phyloP scores from a whole-genome alignment of 2,888 invertebrate species.

The Leptodirus hochenwartii region DNA sequence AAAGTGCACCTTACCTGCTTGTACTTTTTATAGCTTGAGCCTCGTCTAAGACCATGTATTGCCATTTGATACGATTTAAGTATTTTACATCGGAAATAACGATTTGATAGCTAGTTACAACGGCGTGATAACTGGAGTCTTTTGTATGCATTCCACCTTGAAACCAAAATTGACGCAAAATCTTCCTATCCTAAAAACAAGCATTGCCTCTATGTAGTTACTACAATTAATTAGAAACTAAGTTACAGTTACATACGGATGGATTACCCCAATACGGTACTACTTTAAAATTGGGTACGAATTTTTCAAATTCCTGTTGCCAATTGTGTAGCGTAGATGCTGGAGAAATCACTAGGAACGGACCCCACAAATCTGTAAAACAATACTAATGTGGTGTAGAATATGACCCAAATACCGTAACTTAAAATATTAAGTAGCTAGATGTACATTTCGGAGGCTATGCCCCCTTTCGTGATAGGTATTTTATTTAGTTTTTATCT shows the following conservation, averaged over 20 bases:
- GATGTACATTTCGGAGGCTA: no score
- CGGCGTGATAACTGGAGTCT: conserved; percentile 89
- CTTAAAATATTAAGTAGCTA: no score
- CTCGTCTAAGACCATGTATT: conserved; percentile 91
- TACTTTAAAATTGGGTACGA: conserved; percentile 85
- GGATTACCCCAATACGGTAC: conserved; percentile 65
- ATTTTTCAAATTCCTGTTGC: conserved; percentile 91
- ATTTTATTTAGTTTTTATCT: no score
- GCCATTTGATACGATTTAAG: conserved; percentile 91
- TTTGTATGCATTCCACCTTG: conserved; percentile 78
- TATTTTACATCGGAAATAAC: conserved; percentile 92
- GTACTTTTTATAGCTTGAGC: conserved; percentile 88
- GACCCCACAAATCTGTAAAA: conserved; percentile 80
- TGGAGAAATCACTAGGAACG: conserved; percentile 90
- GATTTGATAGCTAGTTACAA: conserved; percentile 90
- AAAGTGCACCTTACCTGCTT: conserved; percentile 34
- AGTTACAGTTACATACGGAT: conserved; percentile 24
- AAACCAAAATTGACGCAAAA: conserved; percentile 88
- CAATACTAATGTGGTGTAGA: no score
- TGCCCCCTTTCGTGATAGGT: no score
- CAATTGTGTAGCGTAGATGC: conserved; percentile 93
- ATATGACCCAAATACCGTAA: no score
- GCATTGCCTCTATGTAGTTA: no score
- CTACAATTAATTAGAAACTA: no score
- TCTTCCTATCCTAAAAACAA: conserved; percentile 53